phyloP scores from a whole-genome alignment of 2,888 invertebrate species.

The Zootermopsis nevadensis region DNA sequence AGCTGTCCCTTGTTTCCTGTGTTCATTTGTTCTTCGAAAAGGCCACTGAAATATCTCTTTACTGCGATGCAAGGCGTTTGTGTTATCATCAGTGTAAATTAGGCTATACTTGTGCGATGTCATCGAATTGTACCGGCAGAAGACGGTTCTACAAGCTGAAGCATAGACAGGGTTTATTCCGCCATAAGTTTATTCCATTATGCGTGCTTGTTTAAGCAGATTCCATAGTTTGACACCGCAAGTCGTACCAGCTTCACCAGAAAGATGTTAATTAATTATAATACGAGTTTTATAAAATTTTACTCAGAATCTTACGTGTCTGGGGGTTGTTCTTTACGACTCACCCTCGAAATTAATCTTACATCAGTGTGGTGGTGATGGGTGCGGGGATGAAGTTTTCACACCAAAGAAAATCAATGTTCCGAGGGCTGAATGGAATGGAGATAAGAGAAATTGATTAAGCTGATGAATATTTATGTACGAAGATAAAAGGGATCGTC shows the following conservation, averaged over 20 bases:
- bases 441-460: conserved; percentile 48
- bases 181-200: not conserved
- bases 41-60: too few relatives aligned
- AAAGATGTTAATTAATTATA: not conserved
- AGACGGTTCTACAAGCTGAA: too few relatives aligned
- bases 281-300: conserved; percentile 13
- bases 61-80: too few relatives aligned
- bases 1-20: too few relatives aligned
- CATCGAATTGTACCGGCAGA: too few relatives aligned
- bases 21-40: too few relatives aligned
- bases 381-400: not conserved
- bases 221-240: not conserved
- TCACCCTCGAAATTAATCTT: conserved; percentile 37
- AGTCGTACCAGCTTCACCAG: not conserved
- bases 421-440: conserved; percentile 18
- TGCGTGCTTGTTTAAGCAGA: not conserved
- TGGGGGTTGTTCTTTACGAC: not conserved
- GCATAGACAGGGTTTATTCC: too few relatives aligned
- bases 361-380: not conserved
- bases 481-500: not conserved
- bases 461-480: conserved; percentile 48
- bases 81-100: too few relatives aligned
- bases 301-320: not conserved
- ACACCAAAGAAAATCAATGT: conserved; percentile 30
- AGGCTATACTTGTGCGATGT: too few relatives aligned